Evolutionary conservation across 2,113 vertebrate species (phyloP).

Genomic region (Callionymus lyra): DNA sequence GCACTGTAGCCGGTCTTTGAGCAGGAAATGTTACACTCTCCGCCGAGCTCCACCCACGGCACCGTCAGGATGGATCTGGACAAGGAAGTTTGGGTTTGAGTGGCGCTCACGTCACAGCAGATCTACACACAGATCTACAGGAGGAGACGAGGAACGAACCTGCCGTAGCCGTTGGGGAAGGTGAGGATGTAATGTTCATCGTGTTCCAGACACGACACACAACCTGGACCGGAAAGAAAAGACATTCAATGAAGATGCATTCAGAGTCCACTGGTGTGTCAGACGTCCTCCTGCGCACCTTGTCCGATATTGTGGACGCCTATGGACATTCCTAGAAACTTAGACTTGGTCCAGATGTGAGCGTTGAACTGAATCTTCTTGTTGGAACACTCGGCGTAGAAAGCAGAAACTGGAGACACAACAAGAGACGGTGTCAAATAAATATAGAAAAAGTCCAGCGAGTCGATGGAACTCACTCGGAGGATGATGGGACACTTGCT

Average conservation of each 20-base stretch:
- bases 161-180: constrained; percentile 96
- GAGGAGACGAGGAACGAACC: constrained; percentile 51
- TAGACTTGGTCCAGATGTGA: constrained; percentile 99
- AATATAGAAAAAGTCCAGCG: background rate
- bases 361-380: constrained; percentile 99
- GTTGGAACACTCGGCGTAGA: constrained; percentile 92
- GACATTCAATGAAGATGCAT: background rate
- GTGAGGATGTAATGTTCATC: constrained; percentile 98
- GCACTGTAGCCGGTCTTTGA: constrained; percentile 94
- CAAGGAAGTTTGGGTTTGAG: constrained; percentile 10
- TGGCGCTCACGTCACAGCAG: background rate
- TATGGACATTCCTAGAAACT: constrained; percentile 97
- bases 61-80: constrained; percentile 96
- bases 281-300: constrained; percentile 66
- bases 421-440: background rate
- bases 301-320: constrained; percentile 98
- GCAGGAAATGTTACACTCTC: constrained; percentile 93
- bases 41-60: constrained; percentile 97
- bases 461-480: constrained; percentile 78
- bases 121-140: no score
- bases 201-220: constrained; percentile 91
- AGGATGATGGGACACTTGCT: constrained; percentile 98
- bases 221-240: constrained; percentile 64
- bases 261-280: background rate
- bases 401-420: constrained; percentile 84